These are phyloP conservation scores for Ceraclea dissimilis DNA, from an alignment of 2,888 invertebrate genomes.

Conservation along the genomic window DNA sequence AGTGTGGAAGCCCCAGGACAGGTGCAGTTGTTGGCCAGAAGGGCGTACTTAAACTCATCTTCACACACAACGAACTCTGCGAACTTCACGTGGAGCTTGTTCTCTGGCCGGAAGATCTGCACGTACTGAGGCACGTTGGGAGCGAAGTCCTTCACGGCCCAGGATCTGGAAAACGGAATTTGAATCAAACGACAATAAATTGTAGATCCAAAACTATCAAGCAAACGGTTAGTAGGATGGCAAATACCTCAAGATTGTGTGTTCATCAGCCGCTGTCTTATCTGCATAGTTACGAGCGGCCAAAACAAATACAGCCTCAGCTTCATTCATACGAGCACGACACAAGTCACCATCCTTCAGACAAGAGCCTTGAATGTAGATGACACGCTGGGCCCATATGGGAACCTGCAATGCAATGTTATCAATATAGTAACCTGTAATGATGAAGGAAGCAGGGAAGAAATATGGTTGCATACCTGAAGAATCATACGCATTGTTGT, in stretches of 20 bases:
- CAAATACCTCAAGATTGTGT: conserved; percentile 63
- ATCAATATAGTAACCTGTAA: too few species aligned
- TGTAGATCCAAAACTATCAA: not conserved
- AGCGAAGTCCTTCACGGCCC: conserved; percentile 98
- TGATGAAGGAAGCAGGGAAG: too few species aligned
- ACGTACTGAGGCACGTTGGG: conserved; percentile 96
- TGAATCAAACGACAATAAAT: too few species aligned
- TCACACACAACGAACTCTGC: conserved; percentile 98
- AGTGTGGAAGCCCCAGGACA: conserved; percentile 96
- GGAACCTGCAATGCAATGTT: conserved; percentile 63
- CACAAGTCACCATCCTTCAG: conserved; percentile 93
- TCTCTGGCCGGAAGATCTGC: conserved; percentile 96
- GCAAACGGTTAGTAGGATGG: too few species aligned
- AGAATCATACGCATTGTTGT: conserved; percentile 97
- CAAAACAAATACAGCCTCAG: conserved; percentile 94
- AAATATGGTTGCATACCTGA: conserved; percentile 52
- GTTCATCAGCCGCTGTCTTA: conserved; percentile 87
- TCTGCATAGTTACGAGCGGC: conserved; percentile 95
- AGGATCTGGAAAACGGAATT: conserved; percentile 61
- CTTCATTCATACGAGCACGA: conserved; percentile 93
- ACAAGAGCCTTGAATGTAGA: conserved; percentile 95
- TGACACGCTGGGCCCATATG: conserved; percentile 95
- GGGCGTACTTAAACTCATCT: conserved; percentile 97
- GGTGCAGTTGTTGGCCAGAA: conserved; percentile 96
- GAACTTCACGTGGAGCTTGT: conserved; percentile 97